Evolutionary conservation across 2,113 vertebrate genomes (phyloP), one percentile per base, ranked within the genome.

Genomic region (Alexandromys fortis): DNA sequence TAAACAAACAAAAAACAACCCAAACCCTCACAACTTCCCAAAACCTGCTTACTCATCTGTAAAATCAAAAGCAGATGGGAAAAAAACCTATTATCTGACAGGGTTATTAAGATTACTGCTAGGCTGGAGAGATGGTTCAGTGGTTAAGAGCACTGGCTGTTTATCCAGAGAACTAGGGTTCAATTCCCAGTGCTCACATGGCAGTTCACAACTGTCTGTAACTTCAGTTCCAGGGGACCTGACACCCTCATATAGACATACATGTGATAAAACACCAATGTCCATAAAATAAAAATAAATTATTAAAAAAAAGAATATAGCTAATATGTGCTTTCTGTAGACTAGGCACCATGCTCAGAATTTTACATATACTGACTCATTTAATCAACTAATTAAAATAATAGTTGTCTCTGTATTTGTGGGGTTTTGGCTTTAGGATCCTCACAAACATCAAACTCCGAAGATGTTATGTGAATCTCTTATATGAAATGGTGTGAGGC

Each of bases 21-120:
- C 22, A 86, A 86, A 86, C 16, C 16, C 58, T 26, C 12, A 38
- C 58, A 86, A 92, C 35, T 91, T 92, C 42, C 75, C 14, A 91
- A 91, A 95, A 58, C 52, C 49, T 47, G 81, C 38, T 92, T 92
- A 96, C 38, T 89, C 35, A 96, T 87, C 47, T 96, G 13, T 73
- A 92, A 94, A 95, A 93, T 83, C 52, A 94, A 91, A 86, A 70
- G 58, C 89, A 47, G 45, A 35, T 21, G 28, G 14, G 0, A 3
- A 68, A 3, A 68, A 38, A 78, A 33, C 26, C 30, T 82, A 33
- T 61, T 61, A 81, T n/a, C 35, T 81, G 52, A 24, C 35, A 93
- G 87, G 94, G 52, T 72, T 92, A 24, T 19, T 94, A 52, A 86
- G 28, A 90, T 73, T 90, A 65, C 28, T 28, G 63, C 10, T 65